Conservation (phyloP, 1,140 invertebrate genomes). For the Triops cancriformis region DNA sequence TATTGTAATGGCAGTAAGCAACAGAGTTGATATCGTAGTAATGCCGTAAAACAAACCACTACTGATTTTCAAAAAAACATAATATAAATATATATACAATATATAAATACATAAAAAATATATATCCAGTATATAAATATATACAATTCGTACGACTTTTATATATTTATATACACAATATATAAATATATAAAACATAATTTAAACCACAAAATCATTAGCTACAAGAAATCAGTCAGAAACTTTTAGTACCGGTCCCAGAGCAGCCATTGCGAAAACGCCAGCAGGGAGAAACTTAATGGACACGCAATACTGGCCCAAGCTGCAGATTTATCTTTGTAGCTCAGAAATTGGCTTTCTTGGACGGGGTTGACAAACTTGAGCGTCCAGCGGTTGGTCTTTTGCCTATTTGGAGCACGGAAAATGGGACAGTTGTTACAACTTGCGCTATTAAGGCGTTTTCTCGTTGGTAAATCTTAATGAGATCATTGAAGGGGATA, state of each 20-base stretch:
- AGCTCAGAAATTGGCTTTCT: constrained; percentile 47
- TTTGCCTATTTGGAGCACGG: not conserved
- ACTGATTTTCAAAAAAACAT: not conserved
- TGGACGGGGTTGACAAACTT: not conserved
- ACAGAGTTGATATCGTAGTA: not conserved
- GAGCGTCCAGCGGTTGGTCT: not conserved
- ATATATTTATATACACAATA: too few species aligned
- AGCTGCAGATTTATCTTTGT: constrained; percentile 47
- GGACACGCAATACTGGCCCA: constrained; percentile 33
- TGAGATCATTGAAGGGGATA: not conserved
- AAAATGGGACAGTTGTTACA: not conserved
- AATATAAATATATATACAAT: not conserved
- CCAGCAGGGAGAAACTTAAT: not conserved
- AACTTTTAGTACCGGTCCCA: not conserved
- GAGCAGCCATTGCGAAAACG: not conserved
- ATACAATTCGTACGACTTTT: too few species aligned
- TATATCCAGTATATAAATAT: too few species aligned
- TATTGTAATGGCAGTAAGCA: not conserved
- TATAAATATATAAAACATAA: too few species aligned
- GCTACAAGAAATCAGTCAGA: too few species aligned
- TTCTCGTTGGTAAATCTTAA: too few species aligned
- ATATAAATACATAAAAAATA: too few species aligned
- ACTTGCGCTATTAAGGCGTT: not conserved
- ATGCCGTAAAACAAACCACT: not conserved
- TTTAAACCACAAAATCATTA: too few species aligned